A percentile compares a stretch with the other conserved stretches of the same genome.
These are phyloP conservation scores for Corticium candelabrum DNA, from an alignment of 37 sponge, comb jelly and placozoan species.

Conservation along the genomic window DNA sequence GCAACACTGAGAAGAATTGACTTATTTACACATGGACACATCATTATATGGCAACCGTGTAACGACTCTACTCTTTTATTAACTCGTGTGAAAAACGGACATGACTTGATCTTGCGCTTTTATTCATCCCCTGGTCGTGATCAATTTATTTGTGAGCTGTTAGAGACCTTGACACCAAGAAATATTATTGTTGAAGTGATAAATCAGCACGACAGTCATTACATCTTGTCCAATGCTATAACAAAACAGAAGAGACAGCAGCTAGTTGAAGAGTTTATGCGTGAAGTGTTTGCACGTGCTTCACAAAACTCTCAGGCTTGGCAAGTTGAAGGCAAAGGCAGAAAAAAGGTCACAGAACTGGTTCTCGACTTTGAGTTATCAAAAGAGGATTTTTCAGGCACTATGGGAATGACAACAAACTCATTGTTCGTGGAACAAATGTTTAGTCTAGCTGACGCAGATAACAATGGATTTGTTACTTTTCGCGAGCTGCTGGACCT, in stretches of 20 bases:
- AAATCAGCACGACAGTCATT: background rate
- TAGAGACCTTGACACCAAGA: background rate
- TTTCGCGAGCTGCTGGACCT: slow-evolving; percentile 87
- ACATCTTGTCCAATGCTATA: slow-evolving; percentile 28
- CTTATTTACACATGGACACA: too few relatives aligned
- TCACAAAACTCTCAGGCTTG: background rate
- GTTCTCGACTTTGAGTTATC: slow-evolving; percentile 45
- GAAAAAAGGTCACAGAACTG: too few relatives aligned
- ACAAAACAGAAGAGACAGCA: slow-evolving; percentile 65
- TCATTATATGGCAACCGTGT: too few relatives aligned
- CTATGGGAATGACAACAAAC: slow-evolving; percentile 70
- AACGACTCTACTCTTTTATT: slow-evolving; percentile 35
- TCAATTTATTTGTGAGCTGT: too few relatives aligned
- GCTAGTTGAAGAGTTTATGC: slow-evolving; percentile 74
- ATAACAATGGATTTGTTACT: slow-evolving; percentile 70
- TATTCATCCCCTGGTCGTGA: too few relatives aligned
- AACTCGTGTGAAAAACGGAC: slow-evolving; percentile 47
- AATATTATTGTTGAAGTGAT: background rate
- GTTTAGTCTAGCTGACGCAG: slow-evolving; percentile 82
- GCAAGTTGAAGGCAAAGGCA: background rate
- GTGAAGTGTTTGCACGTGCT: slow-evolving; percentile 40
- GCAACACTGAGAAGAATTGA: background rate
- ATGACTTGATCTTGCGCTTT: slow-evolving; percentile 49
- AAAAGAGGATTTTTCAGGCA: slow-evolving; percentile 71
- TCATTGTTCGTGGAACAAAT: slow-evolving; percentile 90